Evolutionary conservation across 2,797 vertebrate species (phyloP), one percentile per base, ranked within the genome.

Genomic region (Hirundo rustica): DNA sequence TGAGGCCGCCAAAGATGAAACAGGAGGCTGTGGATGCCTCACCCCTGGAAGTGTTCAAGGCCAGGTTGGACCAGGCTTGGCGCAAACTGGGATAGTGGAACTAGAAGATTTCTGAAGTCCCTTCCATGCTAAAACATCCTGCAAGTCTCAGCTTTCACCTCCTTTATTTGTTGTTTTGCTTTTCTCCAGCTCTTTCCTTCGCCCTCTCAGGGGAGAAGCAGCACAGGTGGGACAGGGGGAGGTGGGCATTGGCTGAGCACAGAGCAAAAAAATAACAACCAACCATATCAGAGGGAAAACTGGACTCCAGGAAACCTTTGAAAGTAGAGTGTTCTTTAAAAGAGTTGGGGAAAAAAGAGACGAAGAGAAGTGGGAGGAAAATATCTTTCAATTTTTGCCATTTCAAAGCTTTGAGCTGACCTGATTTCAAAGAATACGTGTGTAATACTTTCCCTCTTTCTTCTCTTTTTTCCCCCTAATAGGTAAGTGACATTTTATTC

Each of bases 401-500:
- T 97, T 97, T 98, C 97, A 97, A 97, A 98, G 97, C 96, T 79
- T 48, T 88, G 93, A 80, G 92, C 91, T 96, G 97, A 97, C 98
- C 97, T 96, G 96, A 96, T 97, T 97, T 98, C 97, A 97, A 98
- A 98, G 95, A 77, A 77, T 20, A 76, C 5, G 5, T 61, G 21
- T 94, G 70, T 96, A 96, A 97, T 95, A 73, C 71, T 96, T 85
- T 89, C 67, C 61, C 70, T 97, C 91, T 97, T 93, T 96, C 92
- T 96, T 95, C 81, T 83, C 94, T 58, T 74, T 64, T 47, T 73
- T 17, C 16, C 13, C 21, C 71, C 93, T 96, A 95, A 96, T 93
- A 97, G 97, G 97, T 97, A 98, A 97, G 97, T 98, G 97, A 95
- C 94, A 97, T 97, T 97, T 97, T 97, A 93, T 97, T 97, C 96